Base-by-base conservation (phyloP, 2,113 vertebrate genomes). In the Ancistrus triradiatus region DNA sequence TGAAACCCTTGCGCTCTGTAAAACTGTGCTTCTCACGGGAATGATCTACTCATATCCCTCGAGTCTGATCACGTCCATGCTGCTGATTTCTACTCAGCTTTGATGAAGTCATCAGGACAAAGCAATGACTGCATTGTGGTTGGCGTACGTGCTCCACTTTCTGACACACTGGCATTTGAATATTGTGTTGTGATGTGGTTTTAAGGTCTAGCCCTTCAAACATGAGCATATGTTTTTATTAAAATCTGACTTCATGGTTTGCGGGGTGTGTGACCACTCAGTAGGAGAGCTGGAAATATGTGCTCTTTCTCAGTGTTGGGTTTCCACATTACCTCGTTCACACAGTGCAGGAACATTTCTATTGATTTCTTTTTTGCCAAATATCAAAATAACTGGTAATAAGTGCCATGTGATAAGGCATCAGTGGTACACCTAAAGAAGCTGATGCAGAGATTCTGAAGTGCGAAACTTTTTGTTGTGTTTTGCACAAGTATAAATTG, bases 81-180 rank as follows among this genome's bases (percentile, higher is more conserved):
- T 18, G 60, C 52, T 33, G 60, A 49, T 59, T 74, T 74, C 61
- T 42, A 14, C 13, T n/a, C 38, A 42, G 38, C 5, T n/a, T 5
- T 42, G 38, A 42, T 58, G 55, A 58, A 27, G 37, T 43, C 55
- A 43, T 43, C 19, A 40, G 10, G 19, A 2, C 21, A 3, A 21
- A 24, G 53, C 21, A 17, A 27, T 58, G 37, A 43, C n/a, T 17
- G 3, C 13, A 37, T 27, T 58, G 37, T 40, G 53, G 35, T 57
- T 57, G 11, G 7, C 8, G 33, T 28, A 35, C 18, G 42, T 57
- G 59, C 22, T 35, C 9, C 10, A 18, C 44, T 24, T 63, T 63
- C 43, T 38, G 67, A 69, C 31, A 62, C n/a, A 60, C 8, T 0
- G 40, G 50, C 58, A 62, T 62, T 21, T 62, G 59, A 69, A 69